Evolutionary conservation across 1,140 invertebrate genomes (phyloP), one percentile per base, ranked within the genome.

Genomic region (Planococcus citri): DNA sequence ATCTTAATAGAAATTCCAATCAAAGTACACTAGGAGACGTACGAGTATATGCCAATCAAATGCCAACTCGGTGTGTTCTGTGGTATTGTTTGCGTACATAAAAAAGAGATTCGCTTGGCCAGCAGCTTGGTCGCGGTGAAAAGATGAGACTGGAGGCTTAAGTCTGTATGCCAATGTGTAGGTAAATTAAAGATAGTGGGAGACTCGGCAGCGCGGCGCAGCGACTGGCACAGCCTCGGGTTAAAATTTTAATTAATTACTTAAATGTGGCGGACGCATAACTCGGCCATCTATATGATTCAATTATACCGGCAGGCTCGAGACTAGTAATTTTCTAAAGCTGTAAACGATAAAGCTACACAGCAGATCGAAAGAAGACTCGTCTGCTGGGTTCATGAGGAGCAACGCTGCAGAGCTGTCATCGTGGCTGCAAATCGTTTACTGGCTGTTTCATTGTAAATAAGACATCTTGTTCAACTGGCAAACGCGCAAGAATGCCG

Each of bases 201-300:
- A n/a, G n/a, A n/a, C n/a, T n/a, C n/a, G n/a, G n/a, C n/a, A n/a
- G n/a, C n/a, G n/a, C n/a, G n/a, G n/a, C n/a, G n/a, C n/a, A 6
- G 12, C 29, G 3, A 33, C 29, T 3, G 29, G 4, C 29, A 33
- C 41, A 3, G 17, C 41, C 41, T 14, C 41, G 41, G n/a, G 41
- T 17, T 51, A n/a, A 51, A 51, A 51, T 51, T 51, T 51, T 20
- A 51, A 51, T 51, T 51, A 51, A 51, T 51, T 51, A 51, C 41
- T 51, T 3, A n/a, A 51, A 51, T 17, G n/a, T 9, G n/a, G 29
- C 29, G 29, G 29, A 6, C 4, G 29, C 29, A n/a, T 17, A 51
- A 37, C 33, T 8, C 14, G 33, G 33, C 33, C 33, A n/a, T 37
- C 41, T 6, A 14, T 51, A 51, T 14, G 41, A 51, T 51, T 51